Evolutionary conservation across 2,888 invertebrate species (phyloP), one percentile per base, ranked within the genome.

Genomic region (Erynnis tages): DNA sequence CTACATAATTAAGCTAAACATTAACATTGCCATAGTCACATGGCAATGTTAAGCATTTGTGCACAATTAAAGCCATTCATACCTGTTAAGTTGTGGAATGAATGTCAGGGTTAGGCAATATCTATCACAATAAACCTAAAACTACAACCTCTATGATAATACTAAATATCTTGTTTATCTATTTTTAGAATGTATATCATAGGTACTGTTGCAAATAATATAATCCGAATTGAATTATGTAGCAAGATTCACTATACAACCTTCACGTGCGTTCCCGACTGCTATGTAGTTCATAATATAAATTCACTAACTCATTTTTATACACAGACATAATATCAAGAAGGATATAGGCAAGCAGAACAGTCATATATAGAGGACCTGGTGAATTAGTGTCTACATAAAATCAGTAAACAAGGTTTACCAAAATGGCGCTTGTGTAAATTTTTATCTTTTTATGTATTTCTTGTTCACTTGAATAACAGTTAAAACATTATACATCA

Each of bases 31-130:
- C 41, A 47, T 75, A n/a, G n/a, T n/a, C n/a, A n/a, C n/a, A n/a
- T n/a, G n/a, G n/a, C n/a, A n/a, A n/a, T n/a, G n/a, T n/a, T n/a
- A n/a, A n/a, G n/a, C 61, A 66, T 79, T 85, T 87, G 86, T 85
- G 86, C 86, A 84, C 71, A 62, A 74, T 81, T 82, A 82, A 82
- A 84, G 79, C 79, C 73, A 60, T 77, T 70, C 57, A 62, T 60
- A 68, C 34, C 34, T 16, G 6, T 73, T 72, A 73, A 54, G 66
- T 58, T 69, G 75, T 69, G 65, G 66, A 72, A 75, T 68, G 71
- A 67, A 72, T 48, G 47, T 30, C 29, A 14, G 46, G 67, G 62
- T 82, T 82, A 86, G 81, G 82, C 82, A 76, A 75, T 69, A 56
- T 76, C 78, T 84, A 87, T 85, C 82, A 84, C 84, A 82, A 79